phyloP scores from a whole-genome alignment of 1,140 invertebrate genomes.

The Cryptotermes secundus region DNA sequence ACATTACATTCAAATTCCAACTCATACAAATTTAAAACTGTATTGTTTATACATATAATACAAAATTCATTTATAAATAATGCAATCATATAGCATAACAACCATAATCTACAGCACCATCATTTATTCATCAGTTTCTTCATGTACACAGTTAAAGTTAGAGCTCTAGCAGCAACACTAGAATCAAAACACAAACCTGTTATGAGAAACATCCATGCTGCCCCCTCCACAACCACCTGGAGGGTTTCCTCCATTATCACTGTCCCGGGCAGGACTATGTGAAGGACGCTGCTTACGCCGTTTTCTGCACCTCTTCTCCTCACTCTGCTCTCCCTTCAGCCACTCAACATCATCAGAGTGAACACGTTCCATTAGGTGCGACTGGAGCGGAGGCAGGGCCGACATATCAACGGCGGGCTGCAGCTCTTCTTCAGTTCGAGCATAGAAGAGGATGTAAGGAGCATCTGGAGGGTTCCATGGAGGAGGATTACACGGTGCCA shows the following conservation, averaged over 20 bases:
- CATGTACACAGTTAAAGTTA: neutral
- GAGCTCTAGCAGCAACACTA: neutral
- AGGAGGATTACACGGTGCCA: conserved; percentile 60
- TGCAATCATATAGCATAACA: neutral
- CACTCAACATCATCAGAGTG: neutral
- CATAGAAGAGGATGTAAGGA: conserved; percentile 81
- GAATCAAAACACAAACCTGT: conserved; percentile 29
- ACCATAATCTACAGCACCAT: neutral
- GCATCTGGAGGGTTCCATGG: conserved; percentile 72
- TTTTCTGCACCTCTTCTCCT: conserved; percentile 24
- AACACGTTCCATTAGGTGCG: neutral
- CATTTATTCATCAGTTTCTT: too few species aligned
- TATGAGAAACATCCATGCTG: neutral
- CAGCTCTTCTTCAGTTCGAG: neutral
- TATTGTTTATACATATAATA: neutral
- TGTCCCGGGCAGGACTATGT: neutral
- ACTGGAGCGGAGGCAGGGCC: neutral
- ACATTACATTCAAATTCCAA: too few species aligned
- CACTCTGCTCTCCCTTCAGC: neutral
- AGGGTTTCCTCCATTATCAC: conserved; percentile 22
- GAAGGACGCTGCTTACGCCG: neutral
- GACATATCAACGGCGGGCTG: neutral
- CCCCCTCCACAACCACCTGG: conserved; percentile 26
- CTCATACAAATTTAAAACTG: neutral
- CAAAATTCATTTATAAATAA: neutral